Evolutionary conservation across 2,113 vertebrate genomes (phyloP), one percentile per base, ranked within the genome.

Genomic region (Indri indri): DNA sequence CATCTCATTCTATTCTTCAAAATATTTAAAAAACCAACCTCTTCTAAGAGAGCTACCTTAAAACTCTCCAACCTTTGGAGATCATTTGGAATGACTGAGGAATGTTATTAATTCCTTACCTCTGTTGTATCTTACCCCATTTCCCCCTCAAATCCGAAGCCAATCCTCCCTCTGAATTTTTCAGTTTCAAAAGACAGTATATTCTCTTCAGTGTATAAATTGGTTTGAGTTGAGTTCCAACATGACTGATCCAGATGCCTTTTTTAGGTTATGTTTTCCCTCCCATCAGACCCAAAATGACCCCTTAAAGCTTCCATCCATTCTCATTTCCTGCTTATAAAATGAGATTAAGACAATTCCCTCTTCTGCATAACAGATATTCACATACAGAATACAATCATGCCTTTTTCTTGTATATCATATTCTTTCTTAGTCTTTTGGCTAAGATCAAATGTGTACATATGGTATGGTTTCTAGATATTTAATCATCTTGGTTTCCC

Each of bases 111-210:
- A 83, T 84, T 92, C 57, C 37, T 90, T 74, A 34, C 17, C 66
- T 82, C 63, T 88, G 9, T 84, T 86, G 11, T 85, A 27, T 85
- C 59, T 90, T 91, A 50, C 13, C 27, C 23, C 34, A 42, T 50
- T 83, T 91, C 5, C 6, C 37, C 73, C 37, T 92, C 37, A 88
- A 66, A 32, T 84, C n/a, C 81, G 71, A 76, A 88, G 66, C 34
- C 54, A 95, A 30, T 32, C 32, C 30, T 87, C 9, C 54, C 71
- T 86, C 42, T 66, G 81, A 80, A 47, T 73, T 82, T 79, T 94
- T 66, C 68, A 57, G 37, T 94, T 91, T 91, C 71, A 57, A 91
- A 90, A 89, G 88, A 87, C 47, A 92, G 45, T 83, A 42, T 47
- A 52, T 84, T 88, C 32, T 90, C 45, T 68, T 85, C 57, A 37